phyloP scores from a whole-genome alignment of 2,888 invertebrate species.

The Drosophila ustulata region DNA sequence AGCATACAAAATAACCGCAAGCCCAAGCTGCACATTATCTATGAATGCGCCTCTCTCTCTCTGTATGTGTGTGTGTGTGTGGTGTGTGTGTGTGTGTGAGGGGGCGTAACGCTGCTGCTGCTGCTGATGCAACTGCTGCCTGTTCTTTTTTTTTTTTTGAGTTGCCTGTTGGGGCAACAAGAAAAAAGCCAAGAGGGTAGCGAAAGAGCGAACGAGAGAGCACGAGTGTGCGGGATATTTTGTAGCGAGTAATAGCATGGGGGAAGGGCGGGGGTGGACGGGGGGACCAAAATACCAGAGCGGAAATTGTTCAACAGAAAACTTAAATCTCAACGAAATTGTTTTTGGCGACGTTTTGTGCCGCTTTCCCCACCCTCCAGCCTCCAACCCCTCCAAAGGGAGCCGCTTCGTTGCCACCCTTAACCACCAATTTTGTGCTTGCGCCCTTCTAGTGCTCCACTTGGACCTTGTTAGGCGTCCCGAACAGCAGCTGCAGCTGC shows the following conservation, averaged over 20 bases:
- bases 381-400: no score
- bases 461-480: no score
- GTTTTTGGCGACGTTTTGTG: constrained; percentile 80
- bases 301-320: constrained; percentile 76
- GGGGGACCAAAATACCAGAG: constrained; percentile 24
- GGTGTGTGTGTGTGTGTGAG: constrained; percentile 12
- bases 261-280: not conserved
- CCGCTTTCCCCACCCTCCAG: not conserved
- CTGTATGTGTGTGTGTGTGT: constrained; percentile 14
- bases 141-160: constrained; percentile 22
- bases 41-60: constrained; percentile 73
- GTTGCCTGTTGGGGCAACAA: constrained; percentile 42
- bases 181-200: constrained; percentile 22
- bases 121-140: constrained; percentile 9
- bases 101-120: constrained; percentile 36
- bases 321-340: constrained; percentile 79
- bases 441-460: no score
- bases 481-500: no score
- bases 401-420: no score
- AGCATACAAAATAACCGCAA: constrained; percentile 80
- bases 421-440: no score
- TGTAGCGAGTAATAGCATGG: no score
- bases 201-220: not conserved
- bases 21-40: constrained; percentile 80
- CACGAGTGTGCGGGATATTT: not conserved